phyloP scores from a whole-genome alignment of 2,797 vertebrate species.

The Ctenochaetus hawaiiensis region DNA sequence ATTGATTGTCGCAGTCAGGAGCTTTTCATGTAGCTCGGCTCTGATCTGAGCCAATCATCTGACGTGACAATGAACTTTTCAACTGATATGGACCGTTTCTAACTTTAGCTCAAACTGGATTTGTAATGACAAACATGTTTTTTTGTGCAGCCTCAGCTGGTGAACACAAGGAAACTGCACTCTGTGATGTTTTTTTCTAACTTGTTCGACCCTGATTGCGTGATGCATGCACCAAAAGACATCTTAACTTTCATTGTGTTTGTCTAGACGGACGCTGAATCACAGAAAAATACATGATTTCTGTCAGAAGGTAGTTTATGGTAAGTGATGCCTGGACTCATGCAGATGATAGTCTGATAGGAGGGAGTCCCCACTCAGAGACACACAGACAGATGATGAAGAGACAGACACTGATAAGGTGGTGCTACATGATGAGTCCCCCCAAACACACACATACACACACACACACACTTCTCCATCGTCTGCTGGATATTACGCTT shows the following conservation, averaged over 20 bases:
- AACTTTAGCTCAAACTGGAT: constrained; percentile 59
- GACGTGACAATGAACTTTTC: constrained; percentile 47
- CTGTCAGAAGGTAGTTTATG: not conserved
- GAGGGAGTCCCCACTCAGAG: constrained; percentile 12
- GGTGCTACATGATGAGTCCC: constrained; percentile 50
- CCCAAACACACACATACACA: not conserved
- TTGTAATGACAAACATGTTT: constrained; percentile 15
- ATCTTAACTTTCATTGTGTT: constrained; percentile 9
- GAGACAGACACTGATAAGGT: constrained; percentile 62
- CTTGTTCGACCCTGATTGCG: not conserved
- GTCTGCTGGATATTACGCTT: constrained; percentile 77
- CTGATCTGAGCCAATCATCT: constrained; percentile 36
- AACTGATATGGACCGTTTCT: constrained; percentile 30
- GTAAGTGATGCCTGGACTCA: constrained; percentile 12
- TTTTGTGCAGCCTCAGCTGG: not conserved
- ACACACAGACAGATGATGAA: constrained; percentile 56
- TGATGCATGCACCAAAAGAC: not conserved
- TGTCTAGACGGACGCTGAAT: constrained; percentile 59
- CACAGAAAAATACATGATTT: constrained; percentile 12
- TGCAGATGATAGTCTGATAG: constrained; percentile 48
- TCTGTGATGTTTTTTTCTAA: not conserved
- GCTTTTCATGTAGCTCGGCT: constrained; percentile 44
- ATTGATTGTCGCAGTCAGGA: constrained; percentile 9
- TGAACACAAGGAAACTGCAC: constrained; percentile 25
- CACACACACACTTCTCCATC: constrained; percentile 64